Conservation (phyloP, 2,797 vertebrate genomes). For the Chiroxiphia lanceolata region DNA sequence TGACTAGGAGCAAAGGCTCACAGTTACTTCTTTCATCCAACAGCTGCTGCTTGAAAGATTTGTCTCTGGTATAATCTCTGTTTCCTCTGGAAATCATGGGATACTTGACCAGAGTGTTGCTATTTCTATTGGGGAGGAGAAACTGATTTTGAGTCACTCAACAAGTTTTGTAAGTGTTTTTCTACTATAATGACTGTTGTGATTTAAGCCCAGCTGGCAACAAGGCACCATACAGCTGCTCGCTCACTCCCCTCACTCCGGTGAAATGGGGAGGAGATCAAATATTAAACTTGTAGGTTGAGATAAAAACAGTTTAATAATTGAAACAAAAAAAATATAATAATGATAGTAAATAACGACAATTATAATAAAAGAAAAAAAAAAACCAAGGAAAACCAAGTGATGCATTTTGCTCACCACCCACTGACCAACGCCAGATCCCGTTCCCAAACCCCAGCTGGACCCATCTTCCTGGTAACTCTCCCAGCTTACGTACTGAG, state of each 20-base stretch:
- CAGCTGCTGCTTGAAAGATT: neutral
- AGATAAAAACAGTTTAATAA: neutral
- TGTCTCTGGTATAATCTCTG: neutral
- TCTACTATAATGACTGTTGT: neutral
- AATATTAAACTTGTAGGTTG: neutral
- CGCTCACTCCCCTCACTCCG: accelerated
- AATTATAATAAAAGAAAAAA: neutral
- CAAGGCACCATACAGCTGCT: neutral
- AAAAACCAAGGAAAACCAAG: neutral
- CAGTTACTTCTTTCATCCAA: neutral
- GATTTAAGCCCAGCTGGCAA: neutral
- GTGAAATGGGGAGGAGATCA: neutral
- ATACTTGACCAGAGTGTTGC: neutral
- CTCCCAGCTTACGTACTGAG: neutral
- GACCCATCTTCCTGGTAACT: neutral
- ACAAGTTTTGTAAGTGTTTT: neutral
- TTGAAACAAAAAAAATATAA: neutral
- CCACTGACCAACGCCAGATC: neutral
- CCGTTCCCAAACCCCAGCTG: accelerated
- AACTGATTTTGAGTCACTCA: neutral
- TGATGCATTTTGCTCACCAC: neutral
- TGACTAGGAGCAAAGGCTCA: neutral
- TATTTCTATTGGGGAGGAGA: neutral
- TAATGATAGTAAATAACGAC: no score
- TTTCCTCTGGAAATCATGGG: neutral